Evolutionary conservation across 2,888 invertebrate genomes (phyloP).

Genomic region (Trichacis sp.): DNA sequence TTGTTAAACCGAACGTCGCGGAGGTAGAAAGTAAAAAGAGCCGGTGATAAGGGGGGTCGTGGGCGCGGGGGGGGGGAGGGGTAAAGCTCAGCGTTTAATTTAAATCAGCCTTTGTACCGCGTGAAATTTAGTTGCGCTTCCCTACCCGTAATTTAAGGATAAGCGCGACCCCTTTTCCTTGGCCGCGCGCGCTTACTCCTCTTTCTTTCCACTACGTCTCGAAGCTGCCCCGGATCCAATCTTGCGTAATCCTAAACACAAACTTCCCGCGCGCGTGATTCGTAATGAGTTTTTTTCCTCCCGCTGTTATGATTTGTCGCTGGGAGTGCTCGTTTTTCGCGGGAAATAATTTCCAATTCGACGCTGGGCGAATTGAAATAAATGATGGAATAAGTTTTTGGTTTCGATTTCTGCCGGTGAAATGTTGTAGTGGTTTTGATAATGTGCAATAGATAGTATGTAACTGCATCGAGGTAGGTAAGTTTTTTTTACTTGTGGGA

Average conservation of each 20-base stretch:
- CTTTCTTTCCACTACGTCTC: background rate
- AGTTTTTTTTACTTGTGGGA: too few relatives aligned
- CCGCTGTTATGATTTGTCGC: background rate
- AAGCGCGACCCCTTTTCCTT: slow-evolving; percentile 37
- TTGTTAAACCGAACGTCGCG: slow-evolving; percentile 6
- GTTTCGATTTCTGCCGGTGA: too few relatives aligned
- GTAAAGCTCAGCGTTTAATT: slow-evolving; percentile 55
- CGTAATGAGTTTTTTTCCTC: background rate
- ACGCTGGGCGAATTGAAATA: too few relatives aligned
- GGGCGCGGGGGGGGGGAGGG: slow-evolving; percentile 25
- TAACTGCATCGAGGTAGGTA: too few relatives aligned
- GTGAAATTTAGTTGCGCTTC: slow-evolving; percentile 47
- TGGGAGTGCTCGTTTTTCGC: background rate
- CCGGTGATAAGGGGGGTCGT: slow-evolving; percentile 22
- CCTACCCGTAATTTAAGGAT: slow-evolving; percentile 51
- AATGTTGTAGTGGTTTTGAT: too few relatives aligned
- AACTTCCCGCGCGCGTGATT: background rate
- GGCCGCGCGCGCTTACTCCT: slow-evolving; percentile 6
- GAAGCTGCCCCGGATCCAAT: background rate
- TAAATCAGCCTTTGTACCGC: slow-evolving; percentile 51
- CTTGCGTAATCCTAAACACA: slow-evolving; percentile 2
- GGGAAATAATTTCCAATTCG: too few relatives aligned
- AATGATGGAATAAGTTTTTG: too few relatives aligned
- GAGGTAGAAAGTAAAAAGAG: slow-evolving; percentile 4
- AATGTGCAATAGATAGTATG: too few relatives aligned